Evolutionary conservation across 2,113 vertebrate genomes (phyloP).

Genomic region (Gadus chalcogrammus): DNA sequence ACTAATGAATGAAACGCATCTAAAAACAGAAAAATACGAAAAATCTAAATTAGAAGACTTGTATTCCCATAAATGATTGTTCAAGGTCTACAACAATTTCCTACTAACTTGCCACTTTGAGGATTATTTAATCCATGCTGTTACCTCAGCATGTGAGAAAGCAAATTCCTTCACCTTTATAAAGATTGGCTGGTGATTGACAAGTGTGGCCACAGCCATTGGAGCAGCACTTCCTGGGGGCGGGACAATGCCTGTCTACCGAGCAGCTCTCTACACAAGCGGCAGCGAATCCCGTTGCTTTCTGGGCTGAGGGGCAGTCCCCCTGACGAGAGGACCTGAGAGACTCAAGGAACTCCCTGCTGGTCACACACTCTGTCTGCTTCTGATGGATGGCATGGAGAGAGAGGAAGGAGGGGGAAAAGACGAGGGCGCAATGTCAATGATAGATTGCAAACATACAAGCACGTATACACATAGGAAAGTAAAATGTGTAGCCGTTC

Average conservation of each 20-base stretch:
- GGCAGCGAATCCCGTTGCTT: conserved; percentile 67
- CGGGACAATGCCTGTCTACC: conserved; percentile 61
- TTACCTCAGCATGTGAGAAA: not conserved
- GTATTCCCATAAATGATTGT: no score
- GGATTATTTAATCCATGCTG: not conserved
- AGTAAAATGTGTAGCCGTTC: conserved; percentile 20
- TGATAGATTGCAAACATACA: conserved; percentile 2
- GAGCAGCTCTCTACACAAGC: conserved; percentile 71
- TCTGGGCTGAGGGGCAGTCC: conserved; percentile 60
- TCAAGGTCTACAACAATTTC: no score
- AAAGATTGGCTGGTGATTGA: conserved; percentile 72
- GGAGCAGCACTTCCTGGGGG: conserved; percentile 67
- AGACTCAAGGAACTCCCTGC: conserved; percentile 66
- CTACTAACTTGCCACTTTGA: no score
- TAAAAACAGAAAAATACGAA: no score
- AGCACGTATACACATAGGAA: not conserved
- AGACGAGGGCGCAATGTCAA: not conserved
- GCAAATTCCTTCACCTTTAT: conserved; percentile 65
- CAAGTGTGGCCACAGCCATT: conserved; percentile 71
- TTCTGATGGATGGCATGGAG: conserved; percentile 43
- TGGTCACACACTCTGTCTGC: conserved; percentile 70
- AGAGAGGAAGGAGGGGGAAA: conserved; percentile 4
- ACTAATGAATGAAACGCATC: no score
- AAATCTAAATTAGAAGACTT: no score
- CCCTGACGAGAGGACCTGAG: conserved; percentile 59